A percentile compares a stretch with the other conserved stretches of the same genome.
Conservation (phyloP, 1,140 invertebrate genomes). For the Sarcophaga peregrina region DNA sequence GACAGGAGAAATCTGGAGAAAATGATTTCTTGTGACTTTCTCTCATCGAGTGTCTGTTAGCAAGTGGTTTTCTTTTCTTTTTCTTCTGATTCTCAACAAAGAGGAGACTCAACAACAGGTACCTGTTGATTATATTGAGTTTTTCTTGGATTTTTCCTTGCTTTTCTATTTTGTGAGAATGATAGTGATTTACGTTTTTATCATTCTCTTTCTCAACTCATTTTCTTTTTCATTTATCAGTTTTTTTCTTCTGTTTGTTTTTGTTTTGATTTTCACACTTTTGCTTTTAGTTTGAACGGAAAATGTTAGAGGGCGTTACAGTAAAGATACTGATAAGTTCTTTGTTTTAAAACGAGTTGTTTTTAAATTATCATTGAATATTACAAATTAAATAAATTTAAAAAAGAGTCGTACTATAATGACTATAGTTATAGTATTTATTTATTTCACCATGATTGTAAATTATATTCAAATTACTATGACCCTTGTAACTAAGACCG, state of each 20-base stretch:
- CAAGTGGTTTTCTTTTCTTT: neutral
- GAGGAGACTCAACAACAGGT: constrained; percentile 15
- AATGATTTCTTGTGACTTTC: constrained; percentile 30
- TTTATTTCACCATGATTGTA: too few relatives aligned
- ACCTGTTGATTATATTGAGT: neutral
- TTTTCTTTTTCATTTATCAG: neutral
- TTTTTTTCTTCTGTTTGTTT: constrained; percentile 1
- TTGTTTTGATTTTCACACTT: constrained; percentile 39
- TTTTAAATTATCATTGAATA: too few relatives aligned
- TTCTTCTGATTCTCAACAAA: neutral
- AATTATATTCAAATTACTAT: too few relatives aligned
- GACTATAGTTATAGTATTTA: too few relatives aligned
- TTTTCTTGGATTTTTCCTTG: neutral
- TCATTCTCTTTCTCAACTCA: neutral
- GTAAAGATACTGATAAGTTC: too few relatives aligned
- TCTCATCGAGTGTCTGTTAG: neutral
- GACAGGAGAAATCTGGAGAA: constrained; percentile 20
- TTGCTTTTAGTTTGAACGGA: neutral
- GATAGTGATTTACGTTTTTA: neutral
- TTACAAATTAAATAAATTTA: too few relatives aligned
- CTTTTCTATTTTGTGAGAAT: neutral
- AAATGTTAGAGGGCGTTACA: neutral
- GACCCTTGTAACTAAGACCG: too few relatives aligned
- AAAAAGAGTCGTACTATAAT: too few relatives aligned
- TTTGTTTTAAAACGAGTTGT: too few relatives aligned